Evolutionary conservation across 2,888 invertebrate species (phyloP), one percentile per base, ranked within the genome.

Genomic region (Gymnosoma rotundatum): DNA sequence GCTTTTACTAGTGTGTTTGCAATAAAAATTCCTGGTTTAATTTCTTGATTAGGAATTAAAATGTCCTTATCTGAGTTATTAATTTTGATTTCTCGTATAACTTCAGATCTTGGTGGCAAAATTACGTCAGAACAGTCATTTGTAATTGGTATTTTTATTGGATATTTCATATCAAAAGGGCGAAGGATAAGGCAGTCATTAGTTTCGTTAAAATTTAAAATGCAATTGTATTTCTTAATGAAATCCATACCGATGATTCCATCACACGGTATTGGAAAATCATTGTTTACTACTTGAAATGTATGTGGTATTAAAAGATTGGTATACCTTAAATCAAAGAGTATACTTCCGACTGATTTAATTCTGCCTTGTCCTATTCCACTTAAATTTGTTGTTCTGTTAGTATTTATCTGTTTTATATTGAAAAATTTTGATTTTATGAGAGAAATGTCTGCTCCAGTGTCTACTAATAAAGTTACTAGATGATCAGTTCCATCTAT

Each of bases 391-490:
- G 67, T 61, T 60, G n/a, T 60, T 50, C 10, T 38, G 14, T 25
- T 36, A 8, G n/a, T 58, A 48, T 80, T 58, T 21, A 67, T 60
- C 56, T 50, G 12, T 1, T 61, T 36, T 16, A 4, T 6, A 25
- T 14, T 21, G 6, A 73, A 38, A 25, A n/a, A 16, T 21, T 18
- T 25, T 18, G 14, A 9, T 52, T 67, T 79, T 58, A 73, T 50
- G 10, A 73, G 14, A 10, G 79, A 73, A n/a, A 79, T 60, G n/a
- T 79, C 78, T 12, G 78, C 69, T 52, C 78, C 78, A 16, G 73
- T 73, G 16, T 72, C 72, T 18, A 50, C 60, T 45, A 64, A 21
- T 14, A 75, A 21, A 9, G 56, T 75, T 48, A 48, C 7, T 36
- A 10, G 1, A 5, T 20, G 58, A n/a, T 64, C 50, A 50, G 32